These are phyloP conservation scores for Marisa cornuarietis DNA, from an alignment of 1,140 invertebrate genomes.

Conservation along the genomic window DNA sequence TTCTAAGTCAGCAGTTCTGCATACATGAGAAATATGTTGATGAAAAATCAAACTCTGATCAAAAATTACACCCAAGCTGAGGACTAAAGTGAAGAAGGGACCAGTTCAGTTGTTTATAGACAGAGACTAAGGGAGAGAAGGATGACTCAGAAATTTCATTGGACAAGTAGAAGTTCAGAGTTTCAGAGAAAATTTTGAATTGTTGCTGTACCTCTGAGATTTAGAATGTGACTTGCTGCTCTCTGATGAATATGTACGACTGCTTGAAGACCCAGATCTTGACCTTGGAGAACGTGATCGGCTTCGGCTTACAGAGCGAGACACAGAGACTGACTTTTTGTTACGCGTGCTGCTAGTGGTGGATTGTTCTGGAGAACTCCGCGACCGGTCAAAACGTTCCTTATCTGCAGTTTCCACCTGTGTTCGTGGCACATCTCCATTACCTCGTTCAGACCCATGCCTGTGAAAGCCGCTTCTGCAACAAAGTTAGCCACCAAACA, in stretches of 20 bases:
- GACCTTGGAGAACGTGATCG: constrained; percentile 48
- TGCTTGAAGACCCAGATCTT: constrained; percentile 56
- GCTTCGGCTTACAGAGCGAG: constrained; percentile 49
- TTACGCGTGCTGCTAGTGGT: constrained; percentile 36
- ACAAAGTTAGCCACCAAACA: background rate
- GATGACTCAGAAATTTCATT: too few species aligned
- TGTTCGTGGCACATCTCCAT: constrained; percentile 4
- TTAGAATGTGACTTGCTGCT: constrained; percentile 67
- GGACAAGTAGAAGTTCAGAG: too few species aligned
- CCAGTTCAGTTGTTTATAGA: too few species aligned
- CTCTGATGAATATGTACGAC: constrained; percentile 36
- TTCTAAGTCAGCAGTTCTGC: too few species aligned
- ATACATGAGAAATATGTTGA: too few species aligned
- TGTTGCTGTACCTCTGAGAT: constrained; percentile 61
- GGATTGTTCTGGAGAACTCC: constrained; percentile 41
- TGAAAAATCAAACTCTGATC: too few species aligned
- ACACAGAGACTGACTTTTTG: constrained; percentile 40
- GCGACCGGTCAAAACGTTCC: constrained; percentile 27
- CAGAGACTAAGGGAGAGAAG: too few species aligned
- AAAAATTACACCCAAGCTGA: too few species aligned
- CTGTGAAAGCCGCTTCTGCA: constrained; percentile 11
- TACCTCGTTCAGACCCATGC: constrained; percentile 7
- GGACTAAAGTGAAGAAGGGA: too few species aligned
- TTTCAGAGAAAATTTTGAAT: too few species aligned
- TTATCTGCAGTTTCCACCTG: constrained; percentile 12